These are phyloP conservation scores for Hipparchia sbordonii DNA, from an alignment of 2,888 invertebrate species.

Conservation along the genomic window DNA sequence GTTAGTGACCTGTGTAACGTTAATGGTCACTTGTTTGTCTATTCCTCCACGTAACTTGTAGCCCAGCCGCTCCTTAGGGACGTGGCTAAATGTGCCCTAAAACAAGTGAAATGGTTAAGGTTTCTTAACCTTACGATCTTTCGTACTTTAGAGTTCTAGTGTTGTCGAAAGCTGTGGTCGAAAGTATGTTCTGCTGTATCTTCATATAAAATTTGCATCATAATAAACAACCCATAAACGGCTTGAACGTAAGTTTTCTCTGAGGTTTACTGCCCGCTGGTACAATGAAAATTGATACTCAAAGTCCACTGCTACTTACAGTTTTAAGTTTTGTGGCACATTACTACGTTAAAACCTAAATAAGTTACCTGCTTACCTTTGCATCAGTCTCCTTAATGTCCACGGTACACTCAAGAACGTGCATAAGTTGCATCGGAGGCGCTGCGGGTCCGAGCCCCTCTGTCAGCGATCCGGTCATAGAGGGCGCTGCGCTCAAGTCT, in stretches of 20 bases:
- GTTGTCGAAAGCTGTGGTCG: too few species aligned
- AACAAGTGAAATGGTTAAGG: constrained; percentile 11
- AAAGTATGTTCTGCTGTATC: neutral
- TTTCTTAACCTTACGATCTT: too few species aligned
- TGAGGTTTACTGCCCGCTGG: too few species aligned
- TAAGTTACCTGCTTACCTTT: constrained; percentile 71
- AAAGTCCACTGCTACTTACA: too few species aligned
- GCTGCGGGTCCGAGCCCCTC: constrained; percentile 83
- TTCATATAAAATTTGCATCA: too few species aligned
- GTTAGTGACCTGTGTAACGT: constrained; percentile 89
- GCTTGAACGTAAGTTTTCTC: too few species aligned
- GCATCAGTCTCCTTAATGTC: constrained; percentile 97
- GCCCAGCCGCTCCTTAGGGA: constrained; percentile 92
- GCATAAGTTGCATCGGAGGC: constrained; percentile 86
- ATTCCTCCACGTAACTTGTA: constrained; percentile 93
- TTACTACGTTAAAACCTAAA: neutral
- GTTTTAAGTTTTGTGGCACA: too few species aligned
- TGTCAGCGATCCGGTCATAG: constrained; percentile 84
- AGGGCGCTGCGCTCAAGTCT: constrained; percentile 85
- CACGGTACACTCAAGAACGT: constrained; percentile 94
- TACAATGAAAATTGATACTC: too few species aligned
- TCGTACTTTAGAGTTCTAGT: too few species aligned
- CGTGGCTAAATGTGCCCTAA: constrained; percentile 90
- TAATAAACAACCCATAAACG: too few species aligned
- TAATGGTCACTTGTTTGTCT: constrained; percentile 94